phyloP scores from a whole-genome alignment of 2,797 vertebrate species.

The Syngnathus rostellatus region DNA sequence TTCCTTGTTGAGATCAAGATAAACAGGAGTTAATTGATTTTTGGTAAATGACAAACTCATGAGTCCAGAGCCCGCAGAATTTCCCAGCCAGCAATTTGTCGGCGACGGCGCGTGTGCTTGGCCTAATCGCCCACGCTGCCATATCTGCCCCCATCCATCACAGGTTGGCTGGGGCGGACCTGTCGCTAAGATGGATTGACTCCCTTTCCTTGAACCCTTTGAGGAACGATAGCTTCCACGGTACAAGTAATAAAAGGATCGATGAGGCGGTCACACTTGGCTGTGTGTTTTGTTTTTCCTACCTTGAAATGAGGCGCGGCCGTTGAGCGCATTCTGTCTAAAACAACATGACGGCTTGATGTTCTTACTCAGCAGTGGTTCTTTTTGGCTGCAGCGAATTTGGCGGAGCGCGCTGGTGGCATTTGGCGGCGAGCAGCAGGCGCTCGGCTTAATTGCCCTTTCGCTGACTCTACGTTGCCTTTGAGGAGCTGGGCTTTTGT shows the following conservation, averaged over 20 bases:
- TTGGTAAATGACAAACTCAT: too few relatives aligned
- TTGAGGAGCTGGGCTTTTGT: conserved; percentile 47
- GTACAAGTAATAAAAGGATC: conserved; percentile 23
- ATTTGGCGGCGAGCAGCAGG: conserved; percentile 59
- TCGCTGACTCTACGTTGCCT: conserved; percentile 41
- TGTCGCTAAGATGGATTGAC: conserved; percentile 51
- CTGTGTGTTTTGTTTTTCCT: conserved; percentile 4
- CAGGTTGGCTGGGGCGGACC: conserved; percentile 26
- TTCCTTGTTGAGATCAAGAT: too few relatives aligned
- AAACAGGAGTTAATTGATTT: too few relatives aligned
- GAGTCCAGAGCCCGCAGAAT: conserved; percentile 3
- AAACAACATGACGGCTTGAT: conserved; percentile 15
- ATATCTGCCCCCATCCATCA: conserved; percentile 47
- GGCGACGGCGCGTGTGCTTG: conserved; percentile 9
- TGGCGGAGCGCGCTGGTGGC: conserved; percentile 34
- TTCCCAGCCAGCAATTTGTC: conserved; percentile 10
- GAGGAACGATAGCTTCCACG: conserved; percentile 29
- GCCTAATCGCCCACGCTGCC: conserved; percentile 11
- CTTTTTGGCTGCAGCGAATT: conserved; percentile 23
- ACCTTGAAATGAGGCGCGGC: conserved; percentile 10
- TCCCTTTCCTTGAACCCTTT: conserved; percentile 29
- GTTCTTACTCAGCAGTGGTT: conserved; percentile 31
- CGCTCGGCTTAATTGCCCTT: conserved; percentile 59
- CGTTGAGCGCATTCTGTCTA: conserved; percentile 8
- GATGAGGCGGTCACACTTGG: conserved; percentile 4